Conservation (phyloP, 2,797 vertebrate genomes). For the Cyprinodon diabolis region DNA sequence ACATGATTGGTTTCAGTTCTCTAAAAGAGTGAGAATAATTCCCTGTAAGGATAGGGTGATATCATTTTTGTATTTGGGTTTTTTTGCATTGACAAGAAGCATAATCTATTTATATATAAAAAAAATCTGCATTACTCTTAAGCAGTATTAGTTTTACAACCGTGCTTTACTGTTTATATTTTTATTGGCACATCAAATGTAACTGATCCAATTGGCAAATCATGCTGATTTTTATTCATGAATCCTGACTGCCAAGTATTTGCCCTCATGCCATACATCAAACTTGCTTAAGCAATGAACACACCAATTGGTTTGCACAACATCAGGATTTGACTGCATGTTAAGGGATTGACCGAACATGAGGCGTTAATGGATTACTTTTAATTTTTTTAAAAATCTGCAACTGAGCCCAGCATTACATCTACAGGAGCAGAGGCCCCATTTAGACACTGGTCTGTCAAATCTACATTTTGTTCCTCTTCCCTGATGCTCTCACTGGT, state of each 20-base stretch:
- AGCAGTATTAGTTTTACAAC: background rate
- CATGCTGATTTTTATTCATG: slow-evolving; percentile 25
- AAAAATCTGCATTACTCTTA: too few relatives aligned
- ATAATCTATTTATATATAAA: too few relatives aligned
- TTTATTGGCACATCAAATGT: background rate
- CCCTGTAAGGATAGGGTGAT: too few relatives aligned
- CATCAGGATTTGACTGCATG: background rate
- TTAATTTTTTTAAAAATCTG: too few relatives aligned
- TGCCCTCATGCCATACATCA: background rate
- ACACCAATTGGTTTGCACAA: background rate
- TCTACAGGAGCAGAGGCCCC: background rate
- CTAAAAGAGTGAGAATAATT: slow-evolving; percentile 4
- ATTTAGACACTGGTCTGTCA: too few relatives aligned
- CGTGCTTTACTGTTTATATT: background rate
- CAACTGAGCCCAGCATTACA: too few relatives aligned
- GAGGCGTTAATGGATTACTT: background rate
- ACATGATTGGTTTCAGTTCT: slow-evolving; percentile 16
- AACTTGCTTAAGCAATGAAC: background rate
- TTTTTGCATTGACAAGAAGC: background rate
- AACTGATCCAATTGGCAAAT: background rate
- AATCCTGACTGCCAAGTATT: background rate
- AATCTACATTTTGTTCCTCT: too few relatives aligned
- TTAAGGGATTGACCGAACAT: background rate
- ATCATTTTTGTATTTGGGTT: too few relatives aligned
- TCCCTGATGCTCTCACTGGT: background rate